Evolutionary conservation across 2,113 vertebrate genomes (phyloP).

Genomic region (Coregonus clupeaformis): DNA sequence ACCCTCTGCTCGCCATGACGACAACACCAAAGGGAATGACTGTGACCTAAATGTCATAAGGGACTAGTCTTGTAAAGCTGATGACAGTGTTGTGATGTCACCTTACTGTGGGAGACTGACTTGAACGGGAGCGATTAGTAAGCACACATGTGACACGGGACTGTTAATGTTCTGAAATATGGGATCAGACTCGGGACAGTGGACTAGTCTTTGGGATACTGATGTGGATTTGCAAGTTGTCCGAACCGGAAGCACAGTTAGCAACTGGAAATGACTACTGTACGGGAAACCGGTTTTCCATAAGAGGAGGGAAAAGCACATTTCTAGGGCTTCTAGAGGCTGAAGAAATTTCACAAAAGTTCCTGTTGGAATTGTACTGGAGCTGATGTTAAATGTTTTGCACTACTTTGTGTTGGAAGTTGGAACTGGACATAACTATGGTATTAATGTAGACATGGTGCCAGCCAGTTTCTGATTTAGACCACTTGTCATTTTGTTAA

Average conservation of each 20-base stretch:
- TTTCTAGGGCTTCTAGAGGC: not conserved
- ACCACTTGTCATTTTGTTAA: no score
- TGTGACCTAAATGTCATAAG: not conserved
- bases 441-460: no score
- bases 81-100: not conserved
- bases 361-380: not conserved
- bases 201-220: slow-evolving; percentile 34
- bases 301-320: slow-evolving; percentile 21
- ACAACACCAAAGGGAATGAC: not conserved
- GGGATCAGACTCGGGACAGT: no score
- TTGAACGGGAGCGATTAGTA: no score
- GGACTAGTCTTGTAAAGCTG: no score
- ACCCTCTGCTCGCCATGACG: slow-evolving; percentile 72
- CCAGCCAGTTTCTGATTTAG: no score
- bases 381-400: not conserved
- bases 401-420: slow-evolving; percentile 19
- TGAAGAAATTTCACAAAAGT: not conserved
- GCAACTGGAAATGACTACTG: not conserved
- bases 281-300: not conserved
- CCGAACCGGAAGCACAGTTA: no score
- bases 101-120: not conserved
- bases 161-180: no score
- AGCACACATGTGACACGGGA: slow-evolving; percentile 23
- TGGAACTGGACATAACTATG: not conserved
- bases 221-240: no score